A percentile compares a stretch with the other conserved stretches of the same genome.
Conservation (phyloP, 2,113 vertebrate species). For the Callocephalon fimbriatum region DNA sequence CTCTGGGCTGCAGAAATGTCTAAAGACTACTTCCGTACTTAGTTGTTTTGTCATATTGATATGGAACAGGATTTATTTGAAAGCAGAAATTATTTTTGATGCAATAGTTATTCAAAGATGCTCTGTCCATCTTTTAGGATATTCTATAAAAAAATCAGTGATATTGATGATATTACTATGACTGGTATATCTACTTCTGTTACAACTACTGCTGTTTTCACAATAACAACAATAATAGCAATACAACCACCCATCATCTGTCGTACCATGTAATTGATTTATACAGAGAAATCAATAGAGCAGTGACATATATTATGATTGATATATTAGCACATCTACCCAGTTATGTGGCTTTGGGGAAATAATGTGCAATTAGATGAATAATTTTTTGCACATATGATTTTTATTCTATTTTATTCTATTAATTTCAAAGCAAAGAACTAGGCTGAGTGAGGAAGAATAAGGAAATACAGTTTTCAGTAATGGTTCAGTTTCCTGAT, state of each 20-base stretch:
- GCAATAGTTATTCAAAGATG: background rate
- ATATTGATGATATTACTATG: background rate
- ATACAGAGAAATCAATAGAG: background rate
- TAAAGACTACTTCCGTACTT: background rate
- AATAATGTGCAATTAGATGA: background rate
- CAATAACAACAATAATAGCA: background rate
- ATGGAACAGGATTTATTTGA: background rate
- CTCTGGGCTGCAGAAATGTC: background rate
- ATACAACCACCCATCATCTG: background rate
- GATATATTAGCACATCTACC: background rate
- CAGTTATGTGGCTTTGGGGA: background rate
- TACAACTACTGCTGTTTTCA: background rate
- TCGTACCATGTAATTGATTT: background rate
- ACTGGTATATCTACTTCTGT: background rate
- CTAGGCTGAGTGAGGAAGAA: background rate
- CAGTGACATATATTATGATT: background rate
- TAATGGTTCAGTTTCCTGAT: background rate
- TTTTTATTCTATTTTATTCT: background rate
- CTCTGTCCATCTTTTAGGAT: background rate
- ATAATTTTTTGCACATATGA: background rate
- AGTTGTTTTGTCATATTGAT: background rate
- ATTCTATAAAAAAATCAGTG: background rate
- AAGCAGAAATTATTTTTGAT: background rate
- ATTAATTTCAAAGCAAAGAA: background rate
- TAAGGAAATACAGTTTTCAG: background rate